Percentiles rank a stretch among this genome's conserved stretches.
These are phyloP conservation scores for Synergus itoensis DNA, from an alignment of 2,888 invertebrate species.

Conservation along the genomic window DNA sequence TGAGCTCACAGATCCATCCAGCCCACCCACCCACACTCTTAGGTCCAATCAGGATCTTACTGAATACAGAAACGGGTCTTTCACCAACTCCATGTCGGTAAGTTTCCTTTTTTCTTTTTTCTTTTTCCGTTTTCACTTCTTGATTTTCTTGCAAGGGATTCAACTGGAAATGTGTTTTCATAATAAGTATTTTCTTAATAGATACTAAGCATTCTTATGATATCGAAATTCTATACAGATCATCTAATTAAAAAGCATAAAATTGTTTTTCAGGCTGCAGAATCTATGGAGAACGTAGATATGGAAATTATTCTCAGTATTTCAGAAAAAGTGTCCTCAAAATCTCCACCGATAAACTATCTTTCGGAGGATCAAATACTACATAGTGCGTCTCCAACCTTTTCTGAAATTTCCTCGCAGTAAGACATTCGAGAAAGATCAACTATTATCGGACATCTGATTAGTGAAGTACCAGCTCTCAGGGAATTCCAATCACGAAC, in stretches of 20 bases:
- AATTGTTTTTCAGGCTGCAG: slow-evolving; percentile 58
- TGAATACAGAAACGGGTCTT: slow-evolving; percentile 50
- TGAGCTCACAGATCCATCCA: slow-evolving; percentile 60
- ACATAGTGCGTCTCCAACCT: slow-evolving; percentile 61
- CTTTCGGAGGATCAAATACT: slow-evolving; percentile 57
- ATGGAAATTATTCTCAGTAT: slow-evolving; percentile 62
- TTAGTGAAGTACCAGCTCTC: slow-evolving; percentile 10
- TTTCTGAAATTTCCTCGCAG: slow-evolving; percentile 66
- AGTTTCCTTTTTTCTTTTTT: slow-evolving; percentile 45
- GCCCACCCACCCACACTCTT: slow-evolving; percentile 48
- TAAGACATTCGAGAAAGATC: slow-evolving; percentile 18
- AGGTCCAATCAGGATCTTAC: slow-evolving; percentile 49
- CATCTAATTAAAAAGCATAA: too few species aligned
- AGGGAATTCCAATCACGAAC: slow-evolving; percentile 24
- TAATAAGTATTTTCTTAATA: too few species aligned
- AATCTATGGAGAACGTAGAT: slow-evolving; percentile 57
- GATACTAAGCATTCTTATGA: too few species aligned
- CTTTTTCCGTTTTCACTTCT: not conserved
- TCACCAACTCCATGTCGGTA: slow-evolving; percentile 56
- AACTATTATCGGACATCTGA: not conserved
- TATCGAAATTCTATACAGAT: too few species aligned
- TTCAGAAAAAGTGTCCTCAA: slow-evolving; percentile 60
- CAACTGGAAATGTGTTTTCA: too few species aligned
- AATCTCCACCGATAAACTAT: slow-evolving; percentile 49
- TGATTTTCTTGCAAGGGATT: too few species aligned